A percentile compares a stretch with the other conserved stretches of the same genome.
phyloP scores from a whole-genome alignment of 2,113 vertebrate genomes.

The Fukomys damarensis region DNA sequence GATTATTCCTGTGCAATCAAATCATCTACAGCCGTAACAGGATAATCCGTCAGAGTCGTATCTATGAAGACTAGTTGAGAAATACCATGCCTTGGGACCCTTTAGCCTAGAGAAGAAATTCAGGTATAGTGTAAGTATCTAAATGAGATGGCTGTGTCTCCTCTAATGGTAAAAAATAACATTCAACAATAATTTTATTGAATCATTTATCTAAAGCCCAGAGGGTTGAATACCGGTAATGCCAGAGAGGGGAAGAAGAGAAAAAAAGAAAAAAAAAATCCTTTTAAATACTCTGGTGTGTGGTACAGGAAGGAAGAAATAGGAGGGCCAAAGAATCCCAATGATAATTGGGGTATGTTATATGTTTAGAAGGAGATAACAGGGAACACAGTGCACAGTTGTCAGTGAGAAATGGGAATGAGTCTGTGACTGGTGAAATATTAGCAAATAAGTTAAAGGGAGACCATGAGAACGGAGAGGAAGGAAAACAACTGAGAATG shows the following conservation, averaged over 20 bases:
- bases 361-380: not conserved
- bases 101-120: not conserved
- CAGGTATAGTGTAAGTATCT: not conserved
- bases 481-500: not conserved
- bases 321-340: not conserved
- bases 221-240: not conserved
- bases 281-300: not conserved
- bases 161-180: not conserved
- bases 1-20: not conserved
- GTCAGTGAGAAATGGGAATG: not conserved
- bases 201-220: not conserved
- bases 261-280: not conserved
- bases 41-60: not conserved
- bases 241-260: not conserved
- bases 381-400: not conserved
- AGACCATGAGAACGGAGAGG: not conserved
- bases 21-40: not conserved
- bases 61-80: not conserved
- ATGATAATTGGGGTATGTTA: not conserved
- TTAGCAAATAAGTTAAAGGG: not conserved
- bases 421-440: not conserved
- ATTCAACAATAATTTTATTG: not conserved
- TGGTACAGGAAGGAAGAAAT: not conserved
- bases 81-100: not conserved
- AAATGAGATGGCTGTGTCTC: not conserved